phyloP scores from a whole-genome alignment of 2,113 vertebrate genomes.

The Butorides virescens region DNA sequence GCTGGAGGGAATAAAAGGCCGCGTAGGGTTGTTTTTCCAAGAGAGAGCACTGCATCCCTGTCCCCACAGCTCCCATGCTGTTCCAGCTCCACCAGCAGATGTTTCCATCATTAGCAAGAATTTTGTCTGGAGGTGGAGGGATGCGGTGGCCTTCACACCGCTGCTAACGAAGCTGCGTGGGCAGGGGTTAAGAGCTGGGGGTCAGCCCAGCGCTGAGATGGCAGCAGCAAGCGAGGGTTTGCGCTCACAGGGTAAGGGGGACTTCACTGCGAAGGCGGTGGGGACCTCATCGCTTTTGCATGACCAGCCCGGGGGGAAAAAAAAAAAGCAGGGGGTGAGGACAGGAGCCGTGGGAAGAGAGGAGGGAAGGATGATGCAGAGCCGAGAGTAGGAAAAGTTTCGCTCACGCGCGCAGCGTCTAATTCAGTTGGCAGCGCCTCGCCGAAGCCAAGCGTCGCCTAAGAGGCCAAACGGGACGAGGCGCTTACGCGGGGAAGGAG shows the following conservation, averaged over 20 bases:
- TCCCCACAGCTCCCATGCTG: not conserved
- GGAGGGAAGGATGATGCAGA: not conserved
- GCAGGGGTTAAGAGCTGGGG: not conserved
- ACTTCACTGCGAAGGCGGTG: rapidly evolving
- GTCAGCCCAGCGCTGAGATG: not conserved
- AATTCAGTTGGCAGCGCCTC: not conserved
- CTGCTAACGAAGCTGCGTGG: not conserved
- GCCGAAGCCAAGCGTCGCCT: not conserved
- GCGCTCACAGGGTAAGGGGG: not conserved
- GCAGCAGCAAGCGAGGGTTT: not conserved
- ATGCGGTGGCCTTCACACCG: rapidly evolving
- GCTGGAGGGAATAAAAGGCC: not conserved
- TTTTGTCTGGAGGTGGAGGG: not conserved
- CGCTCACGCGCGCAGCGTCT: rapidly evolving
- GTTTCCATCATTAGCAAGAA: not conserved
- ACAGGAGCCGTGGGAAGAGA: not conserved
- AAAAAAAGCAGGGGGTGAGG: not conserved
- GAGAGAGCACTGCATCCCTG: not conserved
- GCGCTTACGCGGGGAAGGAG: rapidly evolving
- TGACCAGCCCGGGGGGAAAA: rapidly evolving
- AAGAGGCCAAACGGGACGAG: not conserved
- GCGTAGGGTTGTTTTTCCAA: not conserved
- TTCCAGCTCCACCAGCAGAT: not conserved
- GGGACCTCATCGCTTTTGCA: not conserved
- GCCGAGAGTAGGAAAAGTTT: not conserved